Base-by-base conservation (phyloP, 2,888 invertebrate species). In the Microchrysa polita region DNA sequence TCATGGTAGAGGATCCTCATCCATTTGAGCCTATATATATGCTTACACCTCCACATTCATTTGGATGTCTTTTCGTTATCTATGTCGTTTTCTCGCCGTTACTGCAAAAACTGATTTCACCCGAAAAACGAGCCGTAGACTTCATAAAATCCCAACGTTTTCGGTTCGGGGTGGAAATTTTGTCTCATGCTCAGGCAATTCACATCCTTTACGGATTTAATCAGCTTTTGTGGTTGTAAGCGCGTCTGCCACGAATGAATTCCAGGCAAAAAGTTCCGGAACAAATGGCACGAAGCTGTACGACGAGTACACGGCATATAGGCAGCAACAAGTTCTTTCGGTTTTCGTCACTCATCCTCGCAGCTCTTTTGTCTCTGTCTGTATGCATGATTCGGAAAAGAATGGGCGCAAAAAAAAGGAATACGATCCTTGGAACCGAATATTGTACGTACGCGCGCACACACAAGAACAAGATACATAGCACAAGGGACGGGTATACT, bases 1-100 rank as follows among this genome's bases (percentile, higher is more conserved):
- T 53, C 18, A 27, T 67, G 67, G 53, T 18, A 52, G 53, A 22
- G 52, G 48, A 67, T 48, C 67, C 52, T 67, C 53, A 53, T 53
- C 10, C 53, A 67, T 67, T 67, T 53, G n/a, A 18, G 67, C 16
- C 67, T 67, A 67, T 48, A 52, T 27, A 18, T 52, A 18, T 67
- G 27, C 42, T 48, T 20, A 44, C 22, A 22, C 44, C 4, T 14
- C 42, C 2, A 40, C 27, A 27, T n/a, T 12, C 44, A 44, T 44
- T 65, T 42, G 20, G 22, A 5, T 34, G 27, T 34, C 27, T 34
- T 34, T 34, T 34, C 27, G 27, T 34, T 34, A 34, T 34, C 27
- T 34, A 34, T 34, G 27, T 34, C 27, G 27, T 34, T 34, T 34
- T 34, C 27, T n/a, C 27, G 7, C 27, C 7, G 27, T n/a, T n/a